Evolutionary conservation across 2,113 vertebrate species (phyloP), one percentile per base, ranked within the genome.

Genomic region (Panthera tigris): DNA sequence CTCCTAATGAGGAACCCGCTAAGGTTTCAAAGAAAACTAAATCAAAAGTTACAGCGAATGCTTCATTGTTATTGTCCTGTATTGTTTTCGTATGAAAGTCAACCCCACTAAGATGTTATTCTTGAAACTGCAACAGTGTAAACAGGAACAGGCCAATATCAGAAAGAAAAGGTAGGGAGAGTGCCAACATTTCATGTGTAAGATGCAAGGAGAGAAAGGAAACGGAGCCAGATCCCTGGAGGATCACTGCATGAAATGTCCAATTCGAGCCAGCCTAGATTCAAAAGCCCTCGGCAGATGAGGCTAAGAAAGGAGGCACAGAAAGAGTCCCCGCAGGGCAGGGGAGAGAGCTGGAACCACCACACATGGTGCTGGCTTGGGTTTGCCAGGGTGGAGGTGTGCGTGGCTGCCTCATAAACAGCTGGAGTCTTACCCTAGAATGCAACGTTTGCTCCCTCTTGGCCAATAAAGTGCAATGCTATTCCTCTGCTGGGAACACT

Each of bases 1-100:
- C 5, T 87, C 65, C 41, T 10, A 18, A 11, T 36, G 7, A 89
- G 29, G 23, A 93, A 89, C 21, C 55, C 19, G 33, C 89, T 29
- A 41, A 69, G 23, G 71, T 23, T 84, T 69, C 82, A 84, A 82
- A 93, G 68, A 50, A 93, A 79, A 73, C 19, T 48, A 78, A 86
- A 69, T 29, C 31, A n/a, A 68, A 29, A 57, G n/a, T 74, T 83
- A 36, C 6, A 23, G 66, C 27, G 39, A 71, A 52, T 5, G 21
- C 41, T 68, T 80, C 61, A 41, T 33, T 65, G 48, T 82, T 92
- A 61, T 0, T 10, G 16, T 33, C 39, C 29, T 63, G 27, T 25
- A 10, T 55, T 57, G 36, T 69, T 82, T 89, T 57, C 66, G 5
- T 8, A 3, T 1, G 45, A 86, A 9, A 14, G 33, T 33, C n/a